Evolutionary conservation across 2,113 vertebrate genomes (phyloP).

Genomic region (Periophthalmus modestus): DNA sequence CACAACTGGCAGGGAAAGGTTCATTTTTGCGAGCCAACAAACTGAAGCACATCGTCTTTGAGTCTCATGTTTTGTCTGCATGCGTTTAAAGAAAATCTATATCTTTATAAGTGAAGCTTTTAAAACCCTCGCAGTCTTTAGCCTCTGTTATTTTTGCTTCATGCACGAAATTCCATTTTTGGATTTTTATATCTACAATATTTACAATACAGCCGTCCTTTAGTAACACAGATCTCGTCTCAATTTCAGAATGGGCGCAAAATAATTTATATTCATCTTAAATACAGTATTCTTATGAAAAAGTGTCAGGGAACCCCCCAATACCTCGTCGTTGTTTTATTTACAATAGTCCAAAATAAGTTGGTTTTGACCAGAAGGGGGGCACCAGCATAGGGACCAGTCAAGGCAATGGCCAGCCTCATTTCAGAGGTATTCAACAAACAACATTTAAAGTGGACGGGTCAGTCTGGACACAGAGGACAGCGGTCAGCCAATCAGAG

Average conservation of each 20-base stretch:
- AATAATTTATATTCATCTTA: conserved; percentile 91
- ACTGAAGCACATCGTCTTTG: conserved; percentile 83
- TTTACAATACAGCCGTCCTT: conserved; percentile 98
- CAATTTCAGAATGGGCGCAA: conserved; percentile 88
- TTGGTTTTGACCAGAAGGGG: conserved; percentile 83
- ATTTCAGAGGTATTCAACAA: conserved; percentile 82
- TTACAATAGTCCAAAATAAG: conserved; percentile 98
- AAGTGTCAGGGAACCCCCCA: conserved; percentile 87
- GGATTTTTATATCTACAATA: conserved; percentile 91
- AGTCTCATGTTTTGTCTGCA: conserved; percentile 96
- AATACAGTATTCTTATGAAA: conserved; percentile 99
- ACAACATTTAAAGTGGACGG: conserved; percentile 74
- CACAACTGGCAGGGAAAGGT: conserved; percentile 90
- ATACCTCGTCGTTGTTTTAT: conserved; percentile 88
- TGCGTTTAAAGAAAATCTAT: conserved; percentile 97
- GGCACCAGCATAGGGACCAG: conserved; percentile 85
- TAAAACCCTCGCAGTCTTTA: conserved; percentile 97
- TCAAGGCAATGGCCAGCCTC: conserved; percentile 92
- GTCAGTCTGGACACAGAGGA: conserved; percentile 42
- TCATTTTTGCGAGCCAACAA: conserved; percentile 90
- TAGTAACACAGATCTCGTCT: conserved; percentile 88
- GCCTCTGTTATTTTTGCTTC: conserved; percentile 94
- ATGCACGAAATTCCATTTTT: conserved; percentile 93
- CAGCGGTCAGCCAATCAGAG: not conserved
- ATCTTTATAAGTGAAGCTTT: conserved; percentile 93